Percentiles rank a stretch among this genome's conserved stretches.
phyloP scores from a whole-genome alignment of 2,113 vertebrate species.

The Emydocephalus ijimae region DNA sequence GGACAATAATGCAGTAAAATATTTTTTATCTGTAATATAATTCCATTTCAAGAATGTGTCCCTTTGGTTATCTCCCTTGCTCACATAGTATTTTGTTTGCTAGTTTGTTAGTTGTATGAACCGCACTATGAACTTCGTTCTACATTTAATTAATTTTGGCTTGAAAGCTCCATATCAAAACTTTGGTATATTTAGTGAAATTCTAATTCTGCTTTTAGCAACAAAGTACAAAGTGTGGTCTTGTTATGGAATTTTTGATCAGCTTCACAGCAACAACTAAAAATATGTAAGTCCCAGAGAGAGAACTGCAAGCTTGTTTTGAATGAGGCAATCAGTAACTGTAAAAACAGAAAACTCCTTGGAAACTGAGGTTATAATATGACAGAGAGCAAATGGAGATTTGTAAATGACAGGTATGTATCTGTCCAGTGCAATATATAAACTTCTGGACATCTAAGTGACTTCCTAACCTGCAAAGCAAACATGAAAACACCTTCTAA shows the following conservation, averaged over 20 bases:
- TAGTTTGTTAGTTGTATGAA: not conserved
- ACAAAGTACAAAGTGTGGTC: not conserved
- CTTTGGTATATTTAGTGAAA: not conserved
- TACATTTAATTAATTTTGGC: not conserved
- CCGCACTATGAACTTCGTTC: not conserved
- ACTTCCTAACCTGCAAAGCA: not conserved
- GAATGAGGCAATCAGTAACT: not conserved
- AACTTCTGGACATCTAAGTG: not conserved
- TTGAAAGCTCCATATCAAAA: not conserved
- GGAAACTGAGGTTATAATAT: not conserved
- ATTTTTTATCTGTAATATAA: not conserved
- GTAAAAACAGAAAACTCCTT: not conserved
- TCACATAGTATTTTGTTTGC: not conserved
- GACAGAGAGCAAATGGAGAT: not conserved
- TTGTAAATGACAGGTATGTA: not conserved
- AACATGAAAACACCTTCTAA: not conserved
- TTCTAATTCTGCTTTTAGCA: not conserved
- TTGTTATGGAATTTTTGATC: not conserved
- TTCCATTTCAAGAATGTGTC: not conserved
- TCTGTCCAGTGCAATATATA: not conserved
- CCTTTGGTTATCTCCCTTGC: not conserved
- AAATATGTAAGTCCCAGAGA: not conserved
- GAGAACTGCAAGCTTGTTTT: not conserved
- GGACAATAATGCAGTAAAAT: not conserved
- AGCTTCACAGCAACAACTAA: not conserved